Conservation (phyloP, 2,113 vertebrate genomes). For the Hipposideros armiger region DNA sequence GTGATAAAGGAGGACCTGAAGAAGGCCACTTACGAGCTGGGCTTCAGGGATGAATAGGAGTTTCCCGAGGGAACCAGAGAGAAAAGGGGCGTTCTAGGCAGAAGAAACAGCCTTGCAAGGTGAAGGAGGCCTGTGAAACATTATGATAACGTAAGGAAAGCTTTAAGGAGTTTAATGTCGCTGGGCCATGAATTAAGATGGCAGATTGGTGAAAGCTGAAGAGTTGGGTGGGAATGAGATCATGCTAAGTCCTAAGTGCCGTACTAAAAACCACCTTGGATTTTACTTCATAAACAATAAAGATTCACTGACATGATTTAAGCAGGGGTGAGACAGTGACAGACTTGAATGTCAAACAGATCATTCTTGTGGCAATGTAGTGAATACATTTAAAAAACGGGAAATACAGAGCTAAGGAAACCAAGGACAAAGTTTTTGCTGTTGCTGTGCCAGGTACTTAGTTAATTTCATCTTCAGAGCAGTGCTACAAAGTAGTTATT, state of each 20-base stretch:
- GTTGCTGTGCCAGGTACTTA: background rate
- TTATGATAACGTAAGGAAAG: background rate
- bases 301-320: background rate
- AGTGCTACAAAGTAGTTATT: background rate
- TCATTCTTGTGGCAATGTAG: background rate
- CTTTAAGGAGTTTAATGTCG: background rate
- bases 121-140: conserved; percentile 3
- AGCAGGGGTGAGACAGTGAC: background rate
- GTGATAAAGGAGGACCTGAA: background rate
- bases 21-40: background rate
- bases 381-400: background rate
- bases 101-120: background rate
- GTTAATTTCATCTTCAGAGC: conserved; percentile 31
- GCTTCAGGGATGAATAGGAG: background rate
- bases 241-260: background rate
- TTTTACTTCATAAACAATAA: background rate
- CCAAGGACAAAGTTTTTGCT: background rate
- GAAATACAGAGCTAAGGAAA: background rate
- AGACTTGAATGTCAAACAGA: background rate
- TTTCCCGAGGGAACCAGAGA: background rate
- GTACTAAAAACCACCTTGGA: background rate
- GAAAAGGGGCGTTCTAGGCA: background rate
- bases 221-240: background rate
- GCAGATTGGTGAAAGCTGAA: background rate
- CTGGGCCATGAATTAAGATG: background rate